Evolutionary conservation across 2,113 vertebrate genomes (phyloP), one percentile per base, ranked within the genome.

Genomic region (Serinus canaria): DNA sequence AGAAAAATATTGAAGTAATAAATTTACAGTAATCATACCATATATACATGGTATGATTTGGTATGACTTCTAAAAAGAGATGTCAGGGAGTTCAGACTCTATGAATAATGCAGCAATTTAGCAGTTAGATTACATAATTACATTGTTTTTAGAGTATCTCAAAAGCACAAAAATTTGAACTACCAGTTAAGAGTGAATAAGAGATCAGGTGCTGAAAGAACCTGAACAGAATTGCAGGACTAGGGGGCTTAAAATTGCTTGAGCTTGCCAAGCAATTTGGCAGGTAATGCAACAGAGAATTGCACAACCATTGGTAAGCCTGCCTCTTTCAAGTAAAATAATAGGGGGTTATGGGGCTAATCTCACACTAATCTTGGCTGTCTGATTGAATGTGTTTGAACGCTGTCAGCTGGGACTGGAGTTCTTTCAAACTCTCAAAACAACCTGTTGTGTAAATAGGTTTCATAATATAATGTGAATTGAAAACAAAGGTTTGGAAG

Each of bases 251-350:
- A 41, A 82, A 78, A 78, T 66, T 46, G 28, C 27, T 76, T 24
- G n/a, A 90, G 33, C 55, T 76, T 59, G 67, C 46, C 60, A 60
- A 78, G 53, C 58, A 76, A 28, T 75, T 95, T 87, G 79, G 81
- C 63, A 94, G 67, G 90, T 91, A 92, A 62, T 30, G 30, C 79
- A 83, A n/a, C 68, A 53, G 25, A 43, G 63, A 87, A 69, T 93
- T 94, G 75, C 74, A 74, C 79, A 93, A 91, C 79, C 62, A 15
- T 64, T 44, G 52, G 68, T 78, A 96, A 96, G 78, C 72, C 76
- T 90, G 72, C 82, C 76, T 87, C 39, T 96, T 87, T 81, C 76
- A 91, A 50, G 23, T 88, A 78, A 81, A 92, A 95, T 90, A 94
- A 90, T 80, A 81, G 2, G 15, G 75, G 35, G 55, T 91, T 93